Base-by-base conservation (phyloP, 2,797 vertebrate genomes). In the Gephyroberyx darwinii region DNA sequence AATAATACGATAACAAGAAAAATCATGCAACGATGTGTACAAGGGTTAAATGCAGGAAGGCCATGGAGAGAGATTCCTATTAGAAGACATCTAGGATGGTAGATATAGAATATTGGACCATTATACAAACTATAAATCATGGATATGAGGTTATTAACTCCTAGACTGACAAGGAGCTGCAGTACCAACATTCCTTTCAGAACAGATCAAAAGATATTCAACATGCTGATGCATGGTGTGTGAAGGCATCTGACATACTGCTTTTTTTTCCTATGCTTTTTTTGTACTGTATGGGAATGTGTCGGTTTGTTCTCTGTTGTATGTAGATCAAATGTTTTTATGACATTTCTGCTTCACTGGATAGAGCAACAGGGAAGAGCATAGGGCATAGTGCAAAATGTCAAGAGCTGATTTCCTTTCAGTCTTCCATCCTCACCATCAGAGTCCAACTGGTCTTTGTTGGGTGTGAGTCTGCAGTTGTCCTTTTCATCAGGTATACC, bases 401-500 rank as follows among this genome's bases (percentile, higher is more conserved):
- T 17, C n/a, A n/a, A 48, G 17, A n/a, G 16, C 47, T 33, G 30
- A 56, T 30, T 26, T 17, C 2, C 9, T 57, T 59, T 10, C 10
- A 52, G 53, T 2, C 62, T 47, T 8, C 20, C 8, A 53, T 3
- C 66, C 94, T 95, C 82, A 99, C 98, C 97, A 4, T 98, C 95
- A 5, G 92, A 83, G 81, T 99, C 97, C 75, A 95, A 80, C 84
- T 99, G 98, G 70, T 92, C 95, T 47, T 91, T 91, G 66, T 99
- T 99, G 84, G 93, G 93, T 6, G 96, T 96, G 5, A 99, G 95
- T 64, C 98, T 93, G 86, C 98, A 99, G 90, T 99, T 99, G 90
- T 99, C 98, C 81, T 92, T 96, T 71, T 98, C 96, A 0, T 99
- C 98, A 1, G 97, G 96, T 48, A 99, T 68, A 1, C 98, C 97